Conservation (phyloP, 2,888 invertebrate genomes). For the Cryptocheilus praepositus region DNA sequence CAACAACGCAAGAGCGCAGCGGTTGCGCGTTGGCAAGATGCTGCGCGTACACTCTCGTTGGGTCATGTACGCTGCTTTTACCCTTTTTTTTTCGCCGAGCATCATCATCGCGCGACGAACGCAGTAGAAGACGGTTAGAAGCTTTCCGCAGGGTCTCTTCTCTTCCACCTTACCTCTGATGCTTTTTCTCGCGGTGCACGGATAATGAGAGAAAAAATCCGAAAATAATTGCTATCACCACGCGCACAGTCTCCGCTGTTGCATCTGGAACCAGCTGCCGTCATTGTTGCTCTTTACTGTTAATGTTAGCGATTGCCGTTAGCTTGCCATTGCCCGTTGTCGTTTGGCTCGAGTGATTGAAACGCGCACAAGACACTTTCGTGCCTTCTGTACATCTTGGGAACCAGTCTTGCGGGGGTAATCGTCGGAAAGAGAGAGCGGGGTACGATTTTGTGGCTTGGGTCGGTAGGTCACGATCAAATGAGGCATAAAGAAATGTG, state of each 20-base stretch:
- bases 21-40: conserved; percentile 3
- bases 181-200: conserved; percentile 32
- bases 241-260: conserved; percentile 18
- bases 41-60: conserved; percentile 20
- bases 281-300: background rate
- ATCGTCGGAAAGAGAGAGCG: conserved; percentile 7
- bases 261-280: conserved; percentile 2
- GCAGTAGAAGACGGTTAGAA: background rate
- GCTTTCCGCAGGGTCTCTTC: conserved; percentile 21
- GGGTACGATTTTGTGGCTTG: too few relatives aligned
- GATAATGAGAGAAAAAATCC: conserved; percentile 60
- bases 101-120: background rate
- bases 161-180: conserved; percentile 16
- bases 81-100: conserved; percentile 13
- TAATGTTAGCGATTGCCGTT: background rate
- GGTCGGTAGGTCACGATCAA: too few relatives aligned
- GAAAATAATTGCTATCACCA: conserved; percentile 59
- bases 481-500: too few relatives aligned
- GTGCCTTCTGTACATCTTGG: background rate
- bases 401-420: background rate
- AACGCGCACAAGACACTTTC: conserved; percentile 8
- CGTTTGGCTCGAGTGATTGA: conserved; percentile 22
- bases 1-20: conserved; percentile 30
- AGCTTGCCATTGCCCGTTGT: conserved; percentile 2
- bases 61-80: conserved; percentile 9